Evolutionary conservation across 1,140 invertebrate species (phyloP), one percentile per base, ranked within the genome.

Genomic region (Chironomus striatipennis): DNA sequence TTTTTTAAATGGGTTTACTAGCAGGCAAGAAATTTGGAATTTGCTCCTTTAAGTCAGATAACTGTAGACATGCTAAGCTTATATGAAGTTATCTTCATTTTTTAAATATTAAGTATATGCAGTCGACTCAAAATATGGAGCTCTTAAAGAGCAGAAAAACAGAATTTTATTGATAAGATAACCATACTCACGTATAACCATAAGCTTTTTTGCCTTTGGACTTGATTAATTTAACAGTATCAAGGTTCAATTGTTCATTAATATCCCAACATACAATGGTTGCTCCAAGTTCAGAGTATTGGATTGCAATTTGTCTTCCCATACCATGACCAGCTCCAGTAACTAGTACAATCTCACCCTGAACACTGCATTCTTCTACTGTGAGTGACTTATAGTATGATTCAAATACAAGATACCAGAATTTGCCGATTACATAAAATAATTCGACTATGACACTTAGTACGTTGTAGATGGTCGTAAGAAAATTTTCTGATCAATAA

Each of bases 261-360:
- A 98, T 88, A 81, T 98, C 97, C 84, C 94, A 94, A 75, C 94
- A 89, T 0, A 98, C 88, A 2, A 98, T 84, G 0, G 84, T 90
- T 21, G 92, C 90, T 0, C 93, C 93, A 9, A 91, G 84, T 24
- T 86, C 84, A 0, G 90, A 90, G 79, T 95, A 94, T 75, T 91
- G 88, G n/a, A 92, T 81, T 4, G 94, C 91, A 76, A 96, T 82
- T 77, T 95, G 88, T 72, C 90, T 87, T 2, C 96, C 96, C 77
- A 98, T 92, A 12, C 96, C 96, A 84, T 93, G 94, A 5, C 93
- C 95, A 17, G 91, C 88, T 43, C 95, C 96, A 21, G 95, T 97
- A 74, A 98, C 90, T 86, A 91, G 78, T 67, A 90, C 85, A 43
- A 89, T 86, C 79, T 91, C 89, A 3, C 47, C 47, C 86, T 87